Evolutionary conservation across 2,888 invertebrate species (phyloP), one percentile per base, ranked within the genome.

Genomic region (Archips xylosteana): DNA sequence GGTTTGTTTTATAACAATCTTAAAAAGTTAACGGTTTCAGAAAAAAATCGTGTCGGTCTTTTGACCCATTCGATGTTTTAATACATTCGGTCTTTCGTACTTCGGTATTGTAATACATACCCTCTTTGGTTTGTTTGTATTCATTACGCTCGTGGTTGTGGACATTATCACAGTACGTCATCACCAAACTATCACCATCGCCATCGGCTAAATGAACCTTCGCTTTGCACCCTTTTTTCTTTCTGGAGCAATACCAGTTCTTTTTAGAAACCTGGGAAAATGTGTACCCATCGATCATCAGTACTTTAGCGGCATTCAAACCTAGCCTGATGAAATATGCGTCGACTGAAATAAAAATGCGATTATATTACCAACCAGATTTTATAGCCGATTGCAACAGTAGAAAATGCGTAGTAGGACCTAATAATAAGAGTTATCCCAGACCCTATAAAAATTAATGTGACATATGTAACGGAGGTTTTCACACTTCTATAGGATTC

Each of bases 191-290:
- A 15, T 2, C 15, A 2, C 75, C 79, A 42, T 57, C 2, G 3
- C 74, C 72, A 0, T 39, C 42, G 12, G 76, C 70, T 73, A 84
- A 75, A 32, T 77, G 80, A 4, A 84, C 78, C n/a, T 64, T 77
- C n/a, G 83, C 54, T 66, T 76, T 80, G 65, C 82, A 81, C 4
- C 78, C 78, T n/a, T 32, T 47, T 6, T 75, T 67, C 69, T 78
- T 80, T 15, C 70, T 76, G 1, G 81, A 79, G 49, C 80, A 81
- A 36, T 78, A 77, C 62, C 72, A 81, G 64, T 72, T 73, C 42
- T 10, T 69, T 45, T 47, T 47, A 23, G 4, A 63, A 39, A 45
- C 72, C 10, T 74, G 75, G 2, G 78, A 78, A 45, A 76, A 81
- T 0, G 80, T 80, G 61, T 71, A 80, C 0, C 79, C 79, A 23